Evolutionary conservation across 2,888 invertebrate species (phyloP).

Genomic region (Ptilodon capucinus): DNA sequence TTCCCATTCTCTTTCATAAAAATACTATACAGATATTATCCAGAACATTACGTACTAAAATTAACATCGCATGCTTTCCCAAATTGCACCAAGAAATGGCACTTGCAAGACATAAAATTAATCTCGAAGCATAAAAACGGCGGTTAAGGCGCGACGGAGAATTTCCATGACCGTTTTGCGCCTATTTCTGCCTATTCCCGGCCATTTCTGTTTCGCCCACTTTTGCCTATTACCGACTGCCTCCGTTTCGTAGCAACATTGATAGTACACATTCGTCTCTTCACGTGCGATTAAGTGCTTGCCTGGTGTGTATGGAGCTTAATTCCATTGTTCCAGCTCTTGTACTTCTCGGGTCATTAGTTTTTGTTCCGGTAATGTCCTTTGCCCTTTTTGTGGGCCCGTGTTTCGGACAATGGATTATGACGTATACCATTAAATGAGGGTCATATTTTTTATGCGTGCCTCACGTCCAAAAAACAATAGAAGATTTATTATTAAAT

Average conservation of each 20-base stretch:
- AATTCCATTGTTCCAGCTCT: conserved; percentile 10
- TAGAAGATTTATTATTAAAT: too few species aligned
- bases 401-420: neutral
- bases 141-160: neutral
- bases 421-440: neutral
- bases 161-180: neutral
- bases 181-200: neutral
- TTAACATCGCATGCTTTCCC: neutral
- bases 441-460: neutral
- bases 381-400: neutral
- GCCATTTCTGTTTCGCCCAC: neutral
- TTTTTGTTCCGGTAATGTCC: conserved; percentile 1
- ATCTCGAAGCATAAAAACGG: neutral
- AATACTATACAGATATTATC: too few species aligned
- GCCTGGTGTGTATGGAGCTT: conserved; percentile 6
- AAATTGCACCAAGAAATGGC: neutral
- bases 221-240: neutral
- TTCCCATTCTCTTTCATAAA: too few species aligned
- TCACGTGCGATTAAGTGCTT: conserved; percentile 21
- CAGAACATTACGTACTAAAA: neutral
- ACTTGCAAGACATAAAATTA: neutral
- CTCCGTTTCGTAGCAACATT: neutral
- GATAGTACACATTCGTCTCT: conserved; percentile 13
- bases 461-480: too few species aligned
- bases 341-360: conserved; percentile 5